A percentile compares a stretch with the other conserved stretches of the same genome.
phyloP scores from a whole-genome alignment of 2,797 vertebrate genomes.

The Pampus argenteus region DNA sequence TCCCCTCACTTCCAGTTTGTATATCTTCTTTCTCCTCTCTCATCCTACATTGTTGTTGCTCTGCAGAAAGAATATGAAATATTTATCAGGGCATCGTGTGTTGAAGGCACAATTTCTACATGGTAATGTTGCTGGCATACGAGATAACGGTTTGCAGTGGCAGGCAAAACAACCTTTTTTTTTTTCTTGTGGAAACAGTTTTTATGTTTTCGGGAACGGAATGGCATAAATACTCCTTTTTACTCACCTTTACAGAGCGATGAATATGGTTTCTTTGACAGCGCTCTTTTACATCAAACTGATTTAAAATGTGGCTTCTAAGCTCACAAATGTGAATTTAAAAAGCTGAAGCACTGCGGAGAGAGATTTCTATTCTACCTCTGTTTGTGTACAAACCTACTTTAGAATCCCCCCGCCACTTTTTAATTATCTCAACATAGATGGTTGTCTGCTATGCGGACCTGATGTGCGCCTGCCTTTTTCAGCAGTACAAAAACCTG shows the following conservation, averaged over 20 bases:
- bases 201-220: constrained; percentile 56
- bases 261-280: constrained; percentile 62
- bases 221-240: constrained; percentile 65
- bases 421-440: constrained; percentile 78
- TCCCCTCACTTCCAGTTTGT: constrained; percentile 40
- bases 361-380: constrained; percentile 57
- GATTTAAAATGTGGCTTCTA: constrained; percentile 68
- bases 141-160: constrained; percentile 73
- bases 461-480: constrained; percentile 54
- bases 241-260: constrained; percentile 57
- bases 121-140: constrained; percentile 75
- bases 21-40: constrained; percentile 65
- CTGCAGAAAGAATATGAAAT: constrained; percentile 82
- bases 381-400: constrained; percentile 61
- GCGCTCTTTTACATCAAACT: constrained; percentile 63
- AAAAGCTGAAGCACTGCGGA: constrained; percentile 47
- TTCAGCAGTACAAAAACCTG: constrained; percentile 44
- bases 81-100: constrained; percentile 82
- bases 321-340: constrained; percentile 66
- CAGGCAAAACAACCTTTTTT: constrained; percentile 73
- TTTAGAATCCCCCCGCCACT: constrained; percentile 57
- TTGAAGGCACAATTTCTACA: constrained; percentile 74
- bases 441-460: constrained; percentile 62
- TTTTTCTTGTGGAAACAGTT: constrained; percentile 50
- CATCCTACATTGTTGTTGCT: constrained; percentile 70